A percentile compares a stretch with the other conserved stretches of the same genome.
phyloP scores from a whole-genome alignment of 2,888 invertebrate species.

The Habrosyne pyritoides region DNA sequence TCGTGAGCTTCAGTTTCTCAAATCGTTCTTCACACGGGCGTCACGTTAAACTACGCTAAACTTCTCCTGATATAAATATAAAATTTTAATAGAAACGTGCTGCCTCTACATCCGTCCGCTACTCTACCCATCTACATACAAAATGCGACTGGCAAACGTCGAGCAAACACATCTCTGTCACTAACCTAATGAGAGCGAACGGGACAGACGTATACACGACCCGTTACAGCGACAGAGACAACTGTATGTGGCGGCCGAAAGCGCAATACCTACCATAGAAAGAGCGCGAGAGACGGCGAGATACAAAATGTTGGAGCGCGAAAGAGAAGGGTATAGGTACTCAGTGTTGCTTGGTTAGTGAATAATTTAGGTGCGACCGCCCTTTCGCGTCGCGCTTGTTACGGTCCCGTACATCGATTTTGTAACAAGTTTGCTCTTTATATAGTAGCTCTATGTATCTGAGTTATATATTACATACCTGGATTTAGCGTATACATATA shows the following conservation, averaged over 20 bases:
- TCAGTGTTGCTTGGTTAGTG: constrained; percentile 72
- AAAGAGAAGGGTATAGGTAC: constrained; percentile 57
- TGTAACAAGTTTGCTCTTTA: constrained; percentile 27
- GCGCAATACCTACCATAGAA: constrained; percentile 71
- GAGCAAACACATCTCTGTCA: constrained; percentile 72
- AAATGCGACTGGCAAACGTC: constrained; percentile 78
- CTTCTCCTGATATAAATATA: no score
- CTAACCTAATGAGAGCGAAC: constrained; percentile 81
- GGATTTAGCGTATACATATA: neutral
- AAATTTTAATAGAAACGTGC: neutral
- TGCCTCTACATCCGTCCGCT: constrained; percentile 16
- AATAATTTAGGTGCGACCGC: constrained; percentile 77
- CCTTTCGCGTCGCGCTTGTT: constrained; percentile 56
- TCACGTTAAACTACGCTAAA: no score
- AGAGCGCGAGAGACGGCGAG: constrained; percentile 41
- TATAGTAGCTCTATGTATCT: constrained; percentile 7
- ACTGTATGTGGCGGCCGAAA: constrained; percentile 75
- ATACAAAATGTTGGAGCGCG: constrained; percentile 21
- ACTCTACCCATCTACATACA: constrained; percentile 54
- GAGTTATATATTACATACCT: neutral
- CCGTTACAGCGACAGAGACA: constrained; percentile 43
- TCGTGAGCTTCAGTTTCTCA: no score
- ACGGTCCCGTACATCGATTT: constrained; percentile 43
- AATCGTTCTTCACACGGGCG: no score
- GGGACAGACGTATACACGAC: constrained; percentile 48